Percentiles rank a stretch among this genome's conserved stretches.
phyloP scores from a whole-genome alignment of 2,888 invertebrate species.

The Encarsia formosa region DNA sequence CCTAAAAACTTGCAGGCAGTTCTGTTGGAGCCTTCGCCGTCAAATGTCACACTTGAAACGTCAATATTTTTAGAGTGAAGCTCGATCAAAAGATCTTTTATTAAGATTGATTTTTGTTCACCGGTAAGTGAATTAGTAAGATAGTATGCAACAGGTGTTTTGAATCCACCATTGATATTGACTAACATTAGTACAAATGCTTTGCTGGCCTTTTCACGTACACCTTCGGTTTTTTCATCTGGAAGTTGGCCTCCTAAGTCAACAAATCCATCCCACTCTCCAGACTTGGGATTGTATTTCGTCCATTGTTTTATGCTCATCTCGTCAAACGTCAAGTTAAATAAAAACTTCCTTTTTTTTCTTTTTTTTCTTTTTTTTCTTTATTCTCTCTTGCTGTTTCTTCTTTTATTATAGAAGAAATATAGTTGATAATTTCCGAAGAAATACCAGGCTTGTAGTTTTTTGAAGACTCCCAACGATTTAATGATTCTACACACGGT shows the following conservation, averaged over 20 bases:
- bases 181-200: conserved; percentile 23
- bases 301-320: conserved; percentile 7
- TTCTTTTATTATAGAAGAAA: conserved; percentile 1
- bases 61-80: conserved; percentile 7
- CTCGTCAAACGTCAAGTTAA: conserved; percentile 12
- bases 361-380: too few relatives aligned
- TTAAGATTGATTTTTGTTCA: not conserved
- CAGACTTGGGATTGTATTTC: not conserved
- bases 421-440: conserved; percentile 6
- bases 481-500: conserved; percentile 16
- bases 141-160: conserved; percentile 20
- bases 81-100: conserved; percentile 15
- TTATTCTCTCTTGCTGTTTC: too few relatives aligned
- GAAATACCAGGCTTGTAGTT: conserved; percentile 21
- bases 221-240: not conserved
- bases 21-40: conserved; percentile 9
- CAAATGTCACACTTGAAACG: conserved; percentile 14
- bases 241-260: conserved; percentile 2
- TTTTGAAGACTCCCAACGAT: conserved; percentile 16
- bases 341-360: conserved; percentile 3
- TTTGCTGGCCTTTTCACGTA: not conserved
- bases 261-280: conserved; percentile 9
- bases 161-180: conserved; percentile 17
- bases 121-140: conserved; percentile 16
- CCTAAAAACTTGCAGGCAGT: conserved; percentile 12